These are phyloP conservation scores for Typhlichthys subterraneus DNA, from an alignment of 2,797 vertebrate genomes.

Conservation along the genomic window DNA sequence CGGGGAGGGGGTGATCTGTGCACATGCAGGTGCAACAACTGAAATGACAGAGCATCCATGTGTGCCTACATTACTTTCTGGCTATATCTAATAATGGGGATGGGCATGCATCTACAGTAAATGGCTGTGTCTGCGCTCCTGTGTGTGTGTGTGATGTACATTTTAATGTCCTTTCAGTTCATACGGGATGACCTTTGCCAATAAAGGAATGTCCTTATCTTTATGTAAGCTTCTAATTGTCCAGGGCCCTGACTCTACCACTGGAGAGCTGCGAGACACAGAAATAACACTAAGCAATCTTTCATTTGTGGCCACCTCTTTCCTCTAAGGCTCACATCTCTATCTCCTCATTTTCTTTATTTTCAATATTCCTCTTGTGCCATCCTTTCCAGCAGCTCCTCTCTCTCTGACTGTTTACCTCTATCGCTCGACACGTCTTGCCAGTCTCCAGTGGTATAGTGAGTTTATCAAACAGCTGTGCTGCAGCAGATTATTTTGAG, in stretches of 20 bases:
- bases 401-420: not conserved
- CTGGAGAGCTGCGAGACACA: slow-evolving; percentile 45
- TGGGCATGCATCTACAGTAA: not conserved
- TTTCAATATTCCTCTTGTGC: not conserved
- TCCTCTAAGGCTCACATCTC: slow-evolving; percentile 11
- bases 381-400: slow-evolving; percentile 30
- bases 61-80: not conserved
- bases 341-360: slow-evolving; percentile 15
- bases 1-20: not conserved
- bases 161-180: slow-evolving; percentile 60
- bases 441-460: slow-evolving; percentile 21
- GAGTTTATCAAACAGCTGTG: slow-evolving; percentile 66
- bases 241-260: slow-evolving; percentile 41
- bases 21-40: not conserved
- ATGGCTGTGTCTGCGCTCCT: not conserved
- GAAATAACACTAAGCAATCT: slow-evolving; percentile 57
- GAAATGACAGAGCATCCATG: not conserved
- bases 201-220: slow-evolving; percentile 63
- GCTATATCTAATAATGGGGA: not conserved
- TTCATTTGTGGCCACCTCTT: slow-evolving; percentile 25
- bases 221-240: slow-evolving; percentile 66
- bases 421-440: not conserved
- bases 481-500: slow-evolving; percentile 65
- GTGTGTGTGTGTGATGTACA: slow-evolving; percentile 32
- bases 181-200: slow-evolving; percentile 48